These are phyloP conservation scores for Lophotriccus pileatus DNA, from an alignment of 2,797 vertebrate species.

Conservation along the genomic window DNA sequence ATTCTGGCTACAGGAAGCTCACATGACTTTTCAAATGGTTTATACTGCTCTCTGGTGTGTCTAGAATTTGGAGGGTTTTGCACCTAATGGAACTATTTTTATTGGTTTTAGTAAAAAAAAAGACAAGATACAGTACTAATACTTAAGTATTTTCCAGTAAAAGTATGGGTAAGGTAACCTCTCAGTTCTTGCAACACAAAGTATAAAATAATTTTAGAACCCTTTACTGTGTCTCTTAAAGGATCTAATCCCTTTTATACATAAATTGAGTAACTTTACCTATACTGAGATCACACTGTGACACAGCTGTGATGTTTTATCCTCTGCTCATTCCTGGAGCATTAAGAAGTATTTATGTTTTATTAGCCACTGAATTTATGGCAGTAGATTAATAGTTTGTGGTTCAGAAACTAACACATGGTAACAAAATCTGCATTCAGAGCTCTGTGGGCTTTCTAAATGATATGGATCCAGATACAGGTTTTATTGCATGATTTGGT, in stretches of 20 bases:
- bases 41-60: neutral
- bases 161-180: neutral
- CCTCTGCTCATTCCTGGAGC: neutral
- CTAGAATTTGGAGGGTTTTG: neutral
- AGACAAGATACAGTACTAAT: neutral
- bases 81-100: neutral
- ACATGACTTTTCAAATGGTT: neutral
- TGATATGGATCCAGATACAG: neutral
- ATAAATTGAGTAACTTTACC: neutral
- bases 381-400: neutral
- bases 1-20: neutral
- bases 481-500: fast-evolving
- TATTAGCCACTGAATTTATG: neutral
- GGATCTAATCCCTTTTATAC: neutral
- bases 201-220: neutral
- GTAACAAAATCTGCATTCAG: neutral
- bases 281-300: neutral
- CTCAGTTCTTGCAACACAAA: neutral
- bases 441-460: neutral
- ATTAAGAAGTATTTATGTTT: neutral
- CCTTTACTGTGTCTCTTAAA: neutral
- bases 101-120: neutral
- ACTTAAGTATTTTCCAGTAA: neutral
- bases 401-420: neutral
- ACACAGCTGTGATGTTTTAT: neutral